phyloP scores from a whole-genome alignment of 2,113 vertebrate species.

The Lamprologus speciosus region DNA sequence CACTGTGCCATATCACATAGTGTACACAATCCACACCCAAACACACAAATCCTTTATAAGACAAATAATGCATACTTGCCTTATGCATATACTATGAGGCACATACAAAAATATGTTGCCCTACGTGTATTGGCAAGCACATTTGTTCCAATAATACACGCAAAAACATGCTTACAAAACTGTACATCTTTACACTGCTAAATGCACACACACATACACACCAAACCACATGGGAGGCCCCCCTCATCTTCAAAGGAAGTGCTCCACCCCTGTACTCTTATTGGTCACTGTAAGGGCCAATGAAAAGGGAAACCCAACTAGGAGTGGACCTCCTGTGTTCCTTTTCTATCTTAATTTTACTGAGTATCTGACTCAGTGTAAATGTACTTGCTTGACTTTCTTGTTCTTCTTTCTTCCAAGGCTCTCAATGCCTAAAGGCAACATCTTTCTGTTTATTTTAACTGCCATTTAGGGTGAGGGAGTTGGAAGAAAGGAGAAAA shows the following conservation, averaged over 20 bases:
- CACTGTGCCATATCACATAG: background rate
- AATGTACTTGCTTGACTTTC: background rate
- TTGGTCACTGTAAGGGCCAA: slow-evolving; percentile 42
- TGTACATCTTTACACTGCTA: background rate
- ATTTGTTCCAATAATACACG: background rate
- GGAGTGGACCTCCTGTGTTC: slow-evolving; percentile 26
- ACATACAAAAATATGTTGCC: background rate
- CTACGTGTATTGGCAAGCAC: background rate
- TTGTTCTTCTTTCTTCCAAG: background rate
- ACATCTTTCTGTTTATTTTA: slow-evolving; percentile 14
- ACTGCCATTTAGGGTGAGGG: background rate
- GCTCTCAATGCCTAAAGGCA: slow-evolving; percentile 8
- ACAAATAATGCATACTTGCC: background rate
- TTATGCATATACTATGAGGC: background rate
- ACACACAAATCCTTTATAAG: background rate
- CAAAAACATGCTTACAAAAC: background rate
- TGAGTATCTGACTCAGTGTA: background rate
- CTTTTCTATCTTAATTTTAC: slow-evolving; percentile 24
- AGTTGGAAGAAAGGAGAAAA: slow-evolving; percentile 2
- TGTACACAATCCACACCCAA: background rate
- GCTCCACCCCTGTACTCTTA: slow-evolving; percentile 46
- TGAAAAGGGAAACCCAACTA: background rate
- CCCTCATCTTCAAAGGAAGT: slow-evolving; percentile 42
- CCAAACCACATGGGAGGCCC: slow-evolving; percentile 22
- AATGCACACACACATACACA: background rate